Conservation (phyloP, 2,113 vertebrate species). For the Pedetes capensis region DNA sequence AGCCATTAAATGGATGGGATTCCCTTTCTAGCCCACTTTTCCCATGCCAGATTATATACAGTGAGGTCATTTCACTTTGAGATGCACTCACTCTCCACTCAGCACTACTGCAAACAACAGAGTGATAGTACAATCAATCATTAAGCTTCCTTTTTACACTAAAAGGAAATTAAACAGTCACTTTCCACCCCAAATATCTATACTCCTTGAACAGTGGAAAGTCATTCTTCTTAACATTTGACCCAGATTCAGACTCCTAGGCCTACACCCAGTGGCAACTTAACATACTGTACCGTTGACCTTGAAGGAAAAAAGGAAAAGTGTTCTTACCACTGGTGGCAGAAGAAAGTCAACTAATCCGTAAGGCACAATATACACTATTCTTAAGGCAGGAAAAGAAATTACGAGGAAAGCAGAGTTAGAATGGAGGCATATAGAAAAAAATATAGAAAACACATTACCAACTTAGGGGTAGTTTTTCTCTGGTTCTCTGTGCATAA, state of each 20-base stretch:
- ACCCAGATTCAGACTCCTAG: slow-evolving; percentile 47
- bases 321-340: slow-evolving; percentile 16
- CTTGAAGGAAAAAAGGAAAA: slow-evolving; percentile 51
- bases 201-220: slow-evolving; percentile 45
- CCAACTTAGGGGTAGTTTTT: slow-evolving; percentile 36
- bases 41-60: not conserved
- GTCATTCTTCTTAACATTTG: slow-evolving; percentile 48
- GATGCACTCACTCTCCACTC: not conserved
- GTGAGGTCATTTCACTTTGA: slow-evolving; percentile 43
- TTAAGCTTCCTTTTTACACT: slow-evolving; percentile 34
- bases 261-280: slow-evolving; percentile 56
- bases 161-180: slow-evolving; percentile 33
- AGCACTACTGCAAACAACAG: slow-evolving; percentile 32
- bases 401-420: not conserved
- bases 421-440: slow-evolving; percentile 8
- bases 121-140: slow-evolving; percentile 39
- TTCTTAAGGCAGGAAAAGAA: slow-evolving; percentile 52
- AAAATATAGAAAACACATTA: slow-evolving; percentile 45
- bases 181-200: slow-evolving; percentile 58
- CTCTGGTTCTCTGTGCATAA: not conserved
- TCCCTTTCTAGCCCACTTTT: slow-evolving; percentile 26
- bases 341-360: slow-evolving; percentile 57
- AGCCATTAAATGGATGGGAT: slow-evolving; percentile 8
- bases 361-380: slow-evolving; percentile 61
- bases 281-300: slow-evolving; percentile 50